Base-by-base conservation (phyloP, 1,140 invertebrate species). In the Microplitis demolitor region DNA sequence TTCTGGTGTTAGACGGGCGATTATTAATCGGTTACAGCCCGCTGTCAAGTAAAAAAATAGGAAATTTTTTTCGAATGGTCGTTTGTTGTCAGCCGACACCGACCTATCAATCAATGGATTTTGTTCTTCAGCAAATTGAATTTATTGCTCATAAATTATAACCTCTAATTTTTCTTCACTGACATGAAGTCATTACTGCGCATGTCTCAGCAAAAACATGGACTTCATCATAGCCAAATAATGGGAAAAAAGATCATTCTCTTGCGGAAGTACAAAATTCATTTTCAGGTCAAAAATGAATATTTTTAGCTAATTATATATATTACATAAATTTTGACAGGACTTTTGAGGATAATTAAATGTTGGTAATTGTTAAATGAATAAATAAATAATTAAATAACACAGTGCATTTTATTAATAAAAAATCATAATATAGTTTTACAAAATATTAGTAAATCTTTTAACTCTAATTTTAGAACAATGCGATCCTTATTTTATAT, bases 21-120 rank as follows among this genome's bases (percentile, higher is more conserved):
- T 82, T 97, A 31, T 95, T 98, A 94, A 90, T 98, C 13, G 91
- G 92, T 0, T 98, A 98, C 79, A 92, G 94, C 39, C 96, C 96
- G 0, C 79, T 96, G 4, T 79, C 86, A 1, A 87, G 90, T 63
- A 90, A 89, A 72, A 87, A 89, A 13, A 75, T 91, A 74, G 91
- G 90, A 8, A 95, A 98, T 82, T 98, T 98, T 85, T 96, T 98
- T 83, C 90, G 97, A 37, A 91, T 98, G 86, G 94, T 96, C 0
- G 90, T 97, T 16, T 91, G 91, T 2, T 96, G 95, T 77, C 94
- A 93, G 75, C 94, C 95, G 1, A 85, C 88, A 3, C 84, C 91
- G 2, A 90, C 87, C 0, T 69, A 78, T 33, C 78, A 82, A 9
- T 87, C 91, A 39, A 91, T 94, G 89, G 90, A 93, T 73, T 90